A percentile compares a stretch with the other conserved stretches of the same genome.
Evolutionary conservation across 2,888 invertebrate genomes (phyloP).

Genomic region (Tridacna gigas): DNA sequence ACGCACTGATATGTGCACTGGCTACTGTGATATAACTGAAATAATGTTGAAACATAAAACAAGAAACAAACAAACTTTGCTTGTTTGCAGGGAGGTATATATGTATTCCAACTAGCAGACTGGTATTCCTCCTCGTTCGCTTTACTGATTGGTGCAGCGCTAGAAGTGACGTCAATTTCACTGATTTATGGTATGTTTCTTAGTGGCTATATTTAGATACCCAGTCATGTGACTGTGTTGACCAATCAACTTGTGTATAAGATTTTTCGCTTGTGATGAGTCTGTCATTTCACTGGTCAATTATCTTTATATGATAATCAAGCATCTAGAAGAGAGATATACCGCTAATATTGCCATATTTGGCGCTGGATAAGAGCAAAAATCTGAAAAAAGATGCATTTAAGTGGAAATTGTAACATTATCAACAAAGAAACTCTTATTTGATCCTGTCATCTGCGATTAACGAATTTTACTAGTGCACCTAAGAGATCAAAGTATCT

Average conservation of each 20-base stretch:
- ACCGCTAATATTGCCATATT: neutral
- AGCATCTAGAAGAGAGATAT: neutral
- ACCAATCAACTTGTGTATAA: no score
- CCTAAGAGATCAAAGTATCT: no score
- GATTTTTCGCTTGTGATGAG: no score
- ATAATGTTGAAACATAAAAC: no score
- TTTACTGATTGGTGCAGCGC: neutral
- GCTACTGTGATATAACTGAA: no score
- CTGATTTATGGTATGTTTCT: slow-evolving; percentile 5
- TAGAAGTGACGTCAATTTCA: slow-evolving; percentile 12
- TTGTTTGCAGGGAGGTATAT: slow-evolving; percentile 8
- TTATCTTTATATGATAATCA: neutral
- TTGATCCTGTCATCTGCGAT: neutral
- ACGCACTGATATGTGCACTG: no score
- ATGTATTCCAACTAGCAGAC: slow-evolving; percentile 11
- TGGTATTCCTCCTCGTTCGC: slow-evolving; percentile 12
- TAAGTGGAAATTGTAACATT: neutral
- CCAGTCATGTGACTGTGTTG: neutral
- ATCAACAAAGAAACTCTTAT: neutral
- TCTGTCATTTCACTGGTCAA: neutral
- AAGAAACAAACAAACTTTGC: neutral
- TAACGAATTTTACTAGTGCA: neutral
- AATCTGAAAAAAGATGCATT: neutral
- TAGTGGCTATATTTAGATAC: neutral
- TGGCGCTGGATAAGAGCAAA: no score